Evolutionary conservation across 1,140 invertebrate species (phyloP), one percentile per base, ranked within the genome.

Genomic region (Drosophila burlai): DNA sequence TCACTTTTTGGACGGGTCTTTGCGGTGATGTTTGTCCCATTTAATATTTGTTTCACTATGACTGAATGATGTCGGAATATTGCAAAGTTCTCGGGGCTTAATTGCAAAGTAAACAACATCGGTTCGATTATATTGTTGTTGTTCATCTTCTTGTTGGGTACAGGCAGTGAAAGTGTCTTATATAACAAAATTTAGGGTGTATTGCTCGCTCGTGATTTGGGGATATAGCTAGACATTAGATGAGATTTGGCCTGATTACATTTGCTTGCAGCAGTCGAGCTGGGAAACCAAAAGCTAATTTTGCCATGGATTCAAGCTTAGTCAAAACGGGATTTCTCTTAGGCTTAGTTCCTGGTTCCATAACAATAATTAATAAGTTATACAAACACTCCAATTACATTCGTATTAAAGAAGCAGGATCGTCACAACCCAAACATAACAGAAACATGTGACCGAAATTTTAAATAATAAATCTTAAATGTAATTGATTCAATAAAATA

Each of bases 11-110:
- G 85, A 90, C 85, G 85, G 85, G 85, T 90, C 86, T 85, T 83
- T 90, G 85, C 82, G 85, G 85, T 90, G 86, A 90, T 85, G 67
- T 90, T 73, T 90, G 86, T 86, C 86, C 86, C 62, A 66, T 76
- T 76, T 85, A 67, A 55, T 68, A 59, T 78, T 54, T 65, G 38
- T 42, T 61, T 63, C 21, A 40, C 54, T 47, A 63, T 71, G 72
- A 64, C 42, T 86, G 43, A 26, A 80, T 80, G 65, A 63, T 52
- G 24, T 82, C 59, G 47, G 65, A 79, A 65, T 67, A 75, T 82
- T 57, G 81, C 82, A 83, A 76, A 76, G 61, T 65, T 72, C 46
- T 49, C 18, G 65, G 34, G 26, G 66, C 54, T 50, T 47, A 55
- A 50, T 80, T 66, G 43, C 62, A 67, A 77, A 57, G 52, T 68